Evolutionary conservation across 2,113 vertebrate species (phyloP).

Genomic region (Myrmecophaga tridactyla): DNA sequence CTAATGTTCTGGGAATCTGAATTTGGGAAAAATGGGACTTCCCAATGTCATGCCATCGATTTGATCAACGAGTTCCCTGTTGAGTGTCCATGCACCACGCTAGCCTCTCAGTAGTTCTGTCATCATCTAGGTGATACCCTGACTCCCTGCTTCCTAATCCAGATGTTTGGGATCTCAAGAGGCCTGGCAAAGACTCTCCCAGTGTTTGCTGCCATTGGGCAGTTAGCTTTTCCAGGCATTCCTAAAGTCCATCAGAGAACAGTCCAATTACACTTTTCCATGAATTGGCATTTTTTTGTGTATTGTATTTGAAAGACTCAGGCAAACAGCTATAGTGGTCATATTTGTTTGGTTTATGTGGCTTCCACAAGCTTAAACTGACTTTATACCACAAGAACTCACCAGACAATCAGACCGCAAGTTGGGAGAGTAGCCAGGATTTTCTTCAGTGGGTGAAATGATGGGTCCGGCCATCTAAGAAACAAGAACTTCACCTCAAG

Average conservation of each 20-base stretch:
- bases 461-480: background rate
- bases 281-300: background rate
- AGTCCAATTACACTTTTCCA: background rate
- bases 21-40: background rate
- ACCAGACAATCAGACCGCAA: background rate
- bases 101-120: background rate
- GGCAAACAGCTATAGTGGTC: background rate
- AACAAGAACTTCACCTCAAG: background rate
- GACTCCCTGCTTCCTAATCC: accelerated
- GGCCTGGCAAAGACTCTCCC: background rate
- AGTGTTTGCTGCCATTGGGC: background rate
- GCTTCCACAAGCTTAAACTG: accelerated
- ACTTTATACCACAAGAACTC: background rate
- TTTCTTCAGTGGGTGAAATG: background rate
- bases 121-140: accelerated
- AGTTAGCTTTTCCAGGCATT: background rate
- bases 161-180: background rate
- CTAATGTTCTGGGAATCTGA: background rate
- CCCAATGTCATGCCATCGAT: too few species aligned
- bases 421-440: background rate
- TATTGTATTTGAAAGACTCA: background rate
- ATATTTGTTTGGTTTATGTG: background rate
- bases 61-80: background rate
- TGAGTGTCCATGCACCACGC: accelerated
- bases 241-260: background rate